Percentiles rank a stretch among this genome's conserved stretches.
Conservation (phyloP, 1,140 invertebrate species). For the Rhyacophila brunnea region DNA sequence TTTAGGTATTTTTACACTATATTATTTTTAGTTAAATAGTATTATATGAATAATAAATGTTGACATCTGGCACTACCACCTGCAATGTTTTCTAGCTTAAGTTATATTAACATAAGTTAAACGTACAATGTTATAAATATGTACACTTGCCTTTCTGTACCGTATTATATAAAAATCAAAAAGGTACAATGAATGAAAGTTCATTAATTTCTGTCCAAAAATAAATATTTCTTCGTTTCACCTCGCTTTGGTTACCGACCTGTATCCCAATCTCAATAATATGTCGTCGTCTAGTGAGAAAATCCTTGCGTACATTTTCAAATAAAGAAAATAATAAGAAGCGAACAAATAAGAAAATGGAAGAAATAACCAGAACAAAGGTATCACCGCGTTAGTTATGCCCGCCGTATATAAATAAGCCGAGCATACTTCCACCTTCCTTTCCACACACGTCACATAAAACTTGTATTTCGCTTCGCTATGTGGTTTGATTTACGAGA, state of each 20-base stretch:
- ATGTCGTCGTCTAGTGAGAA: neutral
- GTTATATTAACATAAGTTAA: no score
- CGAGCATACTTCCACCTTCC: neutral
- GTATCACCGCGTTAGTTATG: slow-evolving; percentile 21
- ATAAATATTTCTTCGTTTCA: neutral
- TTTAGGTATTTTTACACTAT: no score
- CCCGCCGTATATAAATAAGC: slow-evolving; percentile 8
- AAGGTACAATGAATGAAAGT: no score
- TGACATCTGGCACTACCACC: no score
- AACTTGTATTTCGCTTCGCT: slow-evolving; percentile 13
- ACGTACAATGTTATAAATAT: no score
- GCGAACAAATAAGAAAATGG: slow-evolving; percentile 13
- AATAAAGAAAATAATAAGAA: slow-evolving; percentile 17
- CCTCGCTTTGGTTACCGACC: neutral
- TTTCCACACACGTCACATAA: slow-evolving; percentile 15
- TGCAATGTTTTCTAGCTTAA: no score
- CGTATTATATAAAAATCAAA: no score
- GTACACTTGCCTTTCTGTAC: no score
- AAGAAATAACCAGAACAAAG: slow-evolving; percentile 26
- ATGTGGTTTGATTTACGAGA: slow-evolving; percentile 28
- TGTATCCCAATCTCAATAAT: slow-evolving; percentile 10
- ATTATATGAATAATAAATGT: no score
- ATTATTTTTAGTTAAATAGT: no score
- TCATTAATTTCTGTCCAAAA: no score
- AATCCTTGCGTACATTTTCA: slow-evolving; percentile 22